Conservation (phyloP, 2,797 vertebrate genomes). For the Rousettus madagascariensis region DNA sequence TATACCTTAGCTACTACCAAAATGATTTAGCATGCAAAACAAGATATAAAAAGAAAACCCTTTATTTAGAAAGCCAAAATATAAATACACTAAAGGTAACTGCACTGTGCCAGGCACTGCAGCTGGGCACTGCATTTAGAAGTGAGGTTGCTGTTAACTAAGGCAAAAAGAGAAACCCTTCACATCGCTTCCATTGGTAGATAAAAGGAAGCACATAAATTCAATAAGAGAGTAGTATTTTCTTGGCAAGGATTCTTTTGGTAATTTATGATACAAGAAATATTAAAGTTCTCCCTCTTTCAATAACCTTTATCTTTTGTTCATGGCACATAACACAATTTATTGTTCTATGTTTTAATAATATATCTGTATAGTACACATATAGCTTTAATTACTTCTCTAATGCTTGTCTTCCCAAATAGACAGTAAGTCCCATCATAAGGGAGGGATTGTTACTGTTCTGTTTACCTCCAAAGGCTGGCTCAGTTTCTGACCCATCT, state of each 20-base stretch:
- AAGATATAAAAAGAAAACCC: background rate
- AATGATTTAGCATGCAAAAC: background rate
- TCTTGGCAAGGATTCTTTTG: background rate
- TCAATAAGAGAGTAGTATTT: background rate
- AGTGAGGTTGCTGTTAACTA: background rate
- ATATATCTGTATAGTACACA: background rate
- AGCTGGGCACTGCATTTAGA: background rate
- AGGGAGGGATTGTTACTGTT: background rate
- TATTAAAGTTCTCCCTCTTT: background rate
- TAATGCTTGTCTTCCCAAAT: background rate
- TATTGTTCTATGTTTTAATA: background rate
- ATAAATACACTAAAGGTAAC: background rate
- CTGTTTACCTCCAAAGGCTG: background rate
- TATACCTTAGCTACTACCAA: background rate
- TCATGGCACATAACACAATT: background rate
- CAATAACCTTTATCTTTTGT: background rate
- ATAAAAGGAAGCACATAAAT: background rate
- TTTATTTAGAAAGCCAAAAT: conserved; percentile 24
- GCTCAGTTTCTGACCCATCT: background rate
- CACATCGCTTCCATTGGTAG: background rate
- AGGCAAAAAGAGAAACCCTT: conserved; percentile 19
- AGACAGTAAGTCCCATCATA: background rate
- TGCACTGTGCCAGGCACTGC: background rate
- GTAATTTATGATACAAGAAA: background rate
- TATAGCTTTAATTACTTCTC: background rate